phyloP scores from a whole-genome alignment of 2,888 invertebrate genomes.

The Strigamia transsilvanica region DNA sequence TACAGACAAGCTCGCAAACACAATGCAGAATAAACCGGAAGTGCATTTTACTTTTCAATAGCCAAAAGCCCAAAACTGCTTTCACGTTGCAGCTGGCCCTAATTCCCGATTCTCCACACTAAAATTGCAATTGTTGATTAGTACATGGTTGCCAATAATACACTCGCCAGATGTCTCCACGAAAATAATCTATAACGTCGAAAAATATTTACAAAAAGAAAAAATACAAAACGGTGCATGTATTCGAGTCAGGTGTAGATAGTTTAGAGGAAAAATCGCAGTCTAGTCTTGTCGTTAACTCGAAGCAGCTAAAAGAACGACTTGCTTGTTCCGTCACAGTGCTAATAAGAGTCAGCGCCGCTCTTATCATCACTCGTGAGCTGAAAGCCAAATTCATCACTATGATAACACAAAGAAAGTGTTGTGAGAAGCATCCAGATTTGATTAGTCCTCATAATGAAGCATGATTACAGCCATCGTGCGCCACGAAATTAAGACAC shows the following conservation, averaged over 20 bases:
- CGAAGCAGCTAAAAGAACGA: background rate
- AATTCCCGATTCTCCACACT: slow-evolving; percentile 42
- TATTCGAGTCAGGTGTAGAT: slow-evolving; percentile 32
- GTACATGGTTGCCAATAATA: slow-evolving; percentile 31
- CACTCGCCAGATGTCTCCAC: slow-evolving; percentile 20
- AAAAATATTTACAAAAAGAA: background rate
- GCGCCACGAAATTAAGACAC: slow-evolving; percentile 27
- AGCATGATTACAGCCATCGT: slow-evolving; percentile 28
- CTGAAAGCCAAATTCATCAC: slow-evolving; percentile 35
- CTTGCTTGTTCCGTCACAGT: slow-evolving; percentile 15
- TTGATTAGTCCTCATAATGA: slow-evolving; percentile 38
- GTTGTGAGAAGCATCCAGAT: slow-evolving; percentile 30
- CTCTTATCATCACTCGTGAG: slow-evolving; percentile 35
- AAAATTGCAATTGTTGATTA: slow-evolving; percentile 44
- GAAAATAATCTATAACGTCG: background rate
- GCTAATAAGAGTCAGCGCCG: slow-evolving; percentile 31
- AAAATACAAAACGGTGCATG: background rate
- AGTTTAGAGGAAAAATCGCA: slow-evolving; percentile 31
- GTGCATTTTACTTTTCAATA: background rate
- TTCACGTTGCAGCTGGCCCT: slow-evolving; percentile 36
- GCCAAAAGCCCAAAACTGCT: slow-evolving; percentile 30
- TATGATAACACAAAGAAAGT: slow-evolving; percentile 38
- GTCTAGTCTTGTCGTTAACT: slow-evolving; percentile 11
- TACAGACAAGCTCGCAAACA: no score
- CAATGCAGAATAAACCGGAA: slow-evolving; percentile 28